Evolutionary conservation across 2,888 invertebrate genomes (phyloP), one percentile per base, ranked within the genome.

Genomic region (Hermaeophaga mercurialis): DNA sequence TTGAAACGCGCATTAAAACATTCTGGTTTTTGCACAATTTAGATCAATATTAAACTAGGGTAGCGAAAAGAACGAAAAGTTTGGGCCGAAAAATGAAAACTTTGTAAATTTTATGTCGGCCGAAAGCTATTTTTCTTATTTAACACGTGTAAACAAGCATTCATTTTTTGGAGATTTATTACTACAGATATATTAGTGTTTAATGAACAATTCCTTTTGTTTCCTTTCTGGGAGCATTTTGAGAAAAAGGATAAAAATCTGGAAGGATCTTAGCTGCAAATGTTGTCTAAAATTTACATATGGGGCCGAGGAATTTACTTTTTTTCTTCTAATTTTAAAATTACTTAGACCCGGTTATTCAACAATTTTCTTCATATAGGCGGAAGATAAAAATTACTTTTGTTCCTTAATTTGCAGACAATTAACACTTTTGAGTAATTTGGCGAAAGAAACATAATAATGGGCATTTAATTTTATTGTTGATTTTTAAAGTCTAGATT

Each of bases 61-160:
- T 12, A 12, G n/a, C n/a, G n/a, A n/a, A n/a, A n/a, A n/a, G 41
- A 7, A 41, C 6, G 2, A 11, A 22, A 22, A 41, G 12, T 9
- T 41, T 19, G 1, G 12, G 12, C 2, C 9, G 19, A 41, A n/a
- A 22, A 41, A 41, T 41, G 8, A 41, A 41, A 41, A 41, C 19
- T 41, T 41, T 38, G 38, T 38, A 19, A 15, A 44, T 44, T 44
- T 22, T 15, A 44, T 22, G 44, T 28, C n/a, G 44, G 14, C 15
- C 24, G 2, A n/a, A 28, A 22, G 39, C 49, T 12, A 41, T 50
- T 50, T 28, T 26, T 50, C 41, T 28, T 50, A 38, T 50, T 50
- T 31, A 48, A 50, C 50, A 31, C 50, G 41, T 50, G 50, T 50
- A 50, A 41, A 50, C 38, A 38, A 41, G 50, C 50, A 50, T 50